Evolutionary conservation across 2,888 invertebrate species (phyloP).

Genomic region (Galerucella pusilla): DNA sequence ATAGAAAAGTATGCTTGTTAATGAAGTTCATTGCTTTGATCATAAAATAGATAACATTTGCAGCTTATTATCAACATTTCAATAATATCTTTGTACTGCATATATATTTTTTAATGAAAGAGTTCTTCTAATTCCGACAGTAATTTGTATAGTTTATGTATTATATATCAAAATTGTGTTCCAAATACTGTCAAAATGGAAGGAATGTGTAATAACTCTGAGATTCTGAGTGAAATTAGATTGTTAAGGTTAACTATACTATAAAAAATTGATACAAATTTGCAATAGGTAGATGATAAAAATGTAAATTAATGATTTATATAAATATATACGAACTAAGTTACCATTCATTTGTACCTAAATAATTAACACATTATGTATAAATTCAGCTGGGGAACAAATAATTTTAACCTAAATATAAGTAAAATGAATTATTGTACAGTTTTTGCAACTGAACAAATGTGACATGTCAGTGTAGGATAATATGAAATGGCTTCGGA

Average conservation of each 20-base stretch:
- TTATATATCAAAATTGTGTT: not conserved
- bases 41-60: too few species aligned
- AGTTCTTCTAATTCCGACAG: not conserved
- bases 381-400: conserved; percentile 6
- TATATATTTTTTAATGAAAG: too few species aligned
- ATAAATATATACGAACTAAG: conserved; percentile 16
- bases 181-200: not conserved
- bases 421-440: conserved; percentile 13
- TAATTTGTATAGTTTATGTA: not conserved
- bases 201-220: not conserved
- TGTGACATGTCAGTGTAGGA: conserved; percentile 20
- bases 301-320: not conserved
- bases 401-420: conserved; percentile 28
- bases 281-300: not conserved
- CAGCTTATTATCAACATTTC: too few species aligned
- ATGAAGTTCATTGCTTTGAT: too few species aligned
- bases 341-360: conserved; percentile 30
- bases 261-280: too few species aligned
- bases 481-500: conserved; percentile 25
- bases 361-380: not conserved
- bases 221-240: not conserved
- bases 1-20: too few species aligned
- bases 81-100: too few species aligned
- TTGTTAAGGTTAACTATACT: not conserved
- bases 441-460: conserved; percentile 3